phyloP scores from a whole-genome alignment of 1,140 invertebrate species.

The Glossosoma conforme region DNA sequence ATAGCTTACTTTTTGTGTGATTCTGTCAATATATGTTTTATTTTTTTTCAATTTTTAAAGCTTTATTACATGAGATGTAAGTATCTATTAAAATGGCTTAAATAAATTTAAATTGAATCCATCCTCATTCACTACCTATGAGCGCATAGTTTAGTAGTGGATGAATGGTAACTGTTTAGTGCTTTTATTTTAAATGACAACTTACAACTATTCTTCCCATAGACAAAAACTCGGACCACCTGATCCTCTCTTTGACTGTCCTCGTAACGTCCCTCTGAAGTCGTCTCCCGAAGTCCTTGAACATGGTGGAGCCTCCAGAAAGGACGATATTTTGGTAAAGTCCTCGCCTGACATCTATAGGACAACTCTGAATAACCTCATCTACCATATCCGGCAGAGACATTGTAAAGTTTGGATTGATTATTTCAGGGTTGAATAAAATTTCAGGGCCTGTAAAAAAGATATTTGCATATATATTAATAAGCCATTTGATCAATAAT shows the following conservation, averaged over 20 bases:
- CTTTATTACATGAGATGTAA: no score
- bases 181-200: no score
- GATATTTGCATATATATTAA: background rate
- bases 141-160: no score
- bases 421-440: background rate
- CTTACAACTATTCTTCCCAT: background rate
- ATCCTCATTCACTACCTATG: no score
- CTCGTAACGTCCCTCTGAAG: background rate
- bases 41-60: no score
- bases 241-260: background rate
- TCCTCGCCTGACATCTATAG: background rate
- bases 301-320: conserved; percentile 96
- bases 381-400: background rate
- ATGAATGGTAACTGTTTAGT: no score
- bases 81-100: no score
- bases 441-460: background rate
- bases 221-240: background rate
- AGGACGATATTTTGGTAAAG: background rate
- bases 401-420: background rate
- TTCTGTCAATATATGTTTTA: no score
- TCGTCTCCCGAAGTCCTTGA: conserved; percentile 90
- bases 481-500: background rate
- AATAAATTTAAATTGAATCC: no score
- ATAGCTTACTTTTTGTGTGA: no score
- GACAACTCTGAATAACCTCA: background rate